Percentiles rank a stretch among this genome's conserved stretches.
These are phyloP conservation scores for Drosophila pseudoobscura DNA, from an alignment of 1,140 invertebrate species.

Conservation along the genomic window DNA sequence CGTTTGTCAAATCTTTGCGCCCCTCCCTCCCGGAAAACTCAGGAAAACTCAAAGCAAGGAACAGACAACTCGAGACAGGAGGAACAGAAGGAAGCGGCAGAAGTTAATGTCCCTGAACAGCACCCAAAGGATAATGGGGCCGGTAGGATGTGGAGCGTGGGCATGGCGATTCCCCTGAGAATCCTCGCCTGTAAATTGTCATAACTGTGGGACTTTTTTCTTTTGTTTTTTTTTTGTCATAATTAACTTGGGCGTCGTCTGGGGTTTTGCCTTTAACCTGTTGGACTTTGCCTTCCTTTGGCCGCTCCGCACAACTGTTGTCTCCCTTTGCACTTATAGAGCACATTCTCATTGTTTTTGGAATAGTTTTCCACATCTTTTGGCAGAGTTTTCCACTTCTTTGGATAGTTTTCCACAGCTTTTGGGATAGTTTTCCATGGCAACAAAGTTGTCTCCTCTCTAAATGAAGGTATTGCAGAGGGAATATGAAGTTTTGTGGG, in stretches of 20 bases:
- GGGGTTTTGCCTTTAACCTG: conserved; percentile 50
- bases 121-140: conserved; percentile 16
- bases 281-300: conserved; percentile 40
- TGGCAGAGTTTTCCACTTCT: conserved; percentile 22
- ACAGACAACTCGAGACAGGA: too few species aligned
- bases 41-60: too few species aligned
- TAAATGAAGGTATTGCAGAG: conserved; percentile 13
- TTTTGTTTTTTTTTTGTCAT: conserved; percentile 3
- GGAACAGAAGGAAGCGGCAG: conserved; percentile 17
- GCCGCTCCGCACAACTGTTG: conserved; percentile 10
- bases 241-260: conserved; percentile 43
- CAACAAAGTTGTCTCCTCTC: conserved; percentile 10
- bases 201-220: conserved; percentile 45
- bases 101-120: conserved; percentile 61
- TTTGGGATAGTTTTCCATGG: conserved; percentile 25
- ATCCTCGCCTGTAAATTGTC: conserved; percentile 47
- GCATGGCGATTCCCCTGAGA: not conserved
- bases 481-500: conserved; percentile 15
- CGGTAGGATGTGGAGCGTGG: not conserved
- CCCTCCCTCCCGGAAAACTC: not conserved
- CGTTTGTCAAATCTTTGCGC: conserved; percentile 27
- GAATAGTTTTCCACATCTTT: too few species aligned
- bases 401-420: too few species aligned
- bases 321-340: conserved; percentile 8
- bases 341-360: too few species aligned